Conservation (phyloP, 2,113 vertebrate species). For the Lophotis ruficrista region DNA sequence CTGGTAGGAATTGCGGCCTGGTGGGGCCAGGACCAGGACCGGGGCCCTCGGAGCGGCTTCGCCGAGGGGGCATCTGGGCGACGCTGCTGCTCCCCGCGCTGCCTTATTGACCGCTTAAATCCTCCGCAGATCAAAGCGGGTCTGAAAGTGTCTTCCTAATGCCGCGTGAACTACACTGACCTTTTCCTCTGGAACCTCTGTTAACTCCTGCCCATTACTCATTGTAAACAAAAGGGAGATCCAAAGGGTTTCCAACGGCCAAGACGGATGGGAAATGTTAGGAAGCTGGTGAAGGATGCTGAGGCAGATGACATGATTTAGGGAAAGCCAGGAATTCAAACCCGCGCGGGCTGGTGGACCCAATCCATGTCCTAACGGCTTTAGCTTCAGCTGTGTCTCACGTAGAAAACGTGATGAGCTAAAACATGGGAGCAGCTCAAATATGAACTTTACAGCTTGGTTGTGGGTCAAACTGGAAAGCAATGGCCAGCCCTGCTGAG, state of each 20-base stretch:
- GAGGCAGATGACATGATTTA: slow-evolving; percentile 56
- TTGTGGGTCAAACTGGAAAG: neutral
- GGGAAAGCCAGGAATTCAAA: slow-evolving; percentile 37
- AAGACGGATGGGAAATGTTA: slow-evolving; percentile 56
- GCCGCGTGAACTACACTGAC: slow-evolving; percentile 23
- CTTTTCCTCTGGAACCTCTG: slow-evolving; percentile 29
- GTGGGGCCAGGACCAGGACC: fast-evolving
- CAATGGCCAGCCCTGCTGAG: neutral
- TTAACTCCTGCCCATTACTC: slow-evolving; percentile 32
- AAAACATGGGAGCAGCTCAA: neutral
- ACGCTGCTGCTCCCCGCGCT: neutral
- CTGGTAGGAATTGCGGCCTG: neutral
- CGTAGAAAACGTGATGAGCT: neutral
- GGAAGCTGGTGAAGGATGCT: slow-evolving; percentile 65
- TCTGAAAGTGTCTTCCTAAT: slow-evolving; percentile 22
- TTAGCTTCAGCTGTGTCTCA: fast-evolving
- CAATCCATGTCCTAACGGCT: fast-evolving
- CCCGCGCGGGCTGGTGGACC: neutral
- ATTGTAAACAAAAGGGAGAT: slow-evolving; percentile 67
- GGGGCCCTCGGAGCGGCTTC: neutral
- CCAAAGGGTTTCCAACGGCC: slow-evolving; percentile 56
- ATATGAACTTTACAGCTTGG: neutral
- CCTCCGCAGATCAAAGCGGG: slow-evolving; percentile 52
- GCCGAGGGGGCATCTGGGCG: neutral
- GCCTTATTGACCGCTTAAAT: slow-evolving; percentile 49